These are phyloP conservation scores for Lobophora halterata DNA, from an alignment of 2,888 invertebrate genomes.

Conservation along the genomic window DNA sequence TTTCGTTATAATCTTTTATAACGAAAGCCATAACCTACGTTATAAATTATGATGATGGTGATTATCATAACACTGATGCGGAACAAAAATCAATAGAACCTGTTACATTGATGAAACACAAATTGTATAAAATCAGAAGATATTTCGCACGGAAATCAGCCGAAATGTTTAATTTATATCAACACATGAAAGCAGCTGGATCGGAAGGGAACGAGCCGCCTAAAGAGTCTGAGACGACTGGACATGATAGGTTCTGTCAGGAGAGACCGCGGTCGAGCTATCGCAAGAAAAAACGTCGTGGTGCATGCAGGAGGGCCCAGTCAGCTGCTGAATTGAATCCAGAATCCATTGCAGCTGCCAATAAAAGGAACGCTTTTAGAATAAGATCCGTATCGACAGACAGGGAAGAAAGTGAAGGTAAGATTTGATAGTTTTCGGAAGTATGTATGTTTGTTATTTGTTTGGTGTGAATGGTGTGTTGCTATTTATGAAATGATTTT, in stretches of 20 bases:
- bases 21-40: background rate
- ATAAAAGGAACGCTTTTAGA: conserved; percentile 82
- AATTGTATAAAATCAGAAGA: conserved; percentile 40
- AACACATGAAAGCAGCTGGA: conserved; percentile 82
- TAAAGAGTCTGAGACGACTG: conserved; percentile 84
- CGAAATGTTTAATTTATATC: conserved; percentile 89
- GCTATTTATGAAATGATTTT: conserved; percentile 14
- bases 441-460: background rate
- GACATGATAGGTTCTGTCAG: conserved; percentile 90
- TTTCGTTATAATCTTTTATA: conserved; percentile 1
- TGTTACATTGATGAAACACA: conserved; percentile 46
- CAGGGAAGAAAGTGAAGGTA: conserved; percentile 78
- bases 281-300: conserved; percentile 77
- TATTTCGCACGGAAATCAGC: conserved; percentile 38
- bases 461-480: conserved; percentile 14
- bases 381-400: conserved; percentile 85
- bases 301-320: conserved; percentile 83
- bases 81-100: conserved; percentile 4
- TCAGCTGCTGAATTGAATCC: conserved; percentile 85
- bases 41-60: background rate
- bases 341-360: conserved; percentile 82
- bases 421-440: background rate
- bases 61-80: background rate
- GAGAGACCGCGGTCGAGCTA: conserved; percentile 79
- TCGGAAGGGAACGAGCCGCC: conserved; percentile 73